These are phyloP conservation scores for Hypomecis atomaria DNA, from an alignment of 2,888 invertebrate species.

Conservation along the genomic window DNA sequence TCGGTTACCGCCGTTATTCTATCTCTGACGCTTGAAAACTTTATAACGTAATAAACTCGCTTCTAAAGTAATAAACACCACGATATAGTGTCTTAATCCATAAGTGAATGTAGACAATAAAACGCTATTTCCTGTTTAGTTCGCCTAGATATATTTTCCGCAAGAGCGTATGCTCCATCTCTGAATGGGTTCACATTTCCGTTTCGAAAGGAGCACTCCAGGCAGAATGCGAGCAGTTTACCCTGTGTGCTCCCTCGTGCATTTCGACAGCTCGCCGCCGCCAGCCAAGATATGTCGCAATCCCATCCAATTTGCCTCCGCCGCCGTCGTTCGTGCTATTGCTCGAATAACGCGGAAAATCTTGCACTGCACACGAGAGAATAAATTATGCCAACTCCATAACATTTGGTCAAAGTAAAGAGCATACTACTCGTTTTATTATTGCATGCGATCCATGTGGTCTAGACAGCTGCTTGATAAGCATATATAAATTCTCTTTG, in stretches of 20 bases:
- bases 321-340: slow-evolving; percentile 65
- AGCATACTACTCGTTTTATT: slow-evolving; percentile 6
- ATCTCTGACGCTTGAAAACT: slow-evolving; percentile 25
- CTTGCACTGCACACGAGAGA: slow-evolving; percentile 68
- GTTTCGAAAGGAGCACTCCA: slow-evolving; percentile 63
- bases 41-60: slow-evolving; percentile 29
- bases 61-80: slow-evolving; percentile 22
- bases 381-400: slow-evolving; percentile 72
- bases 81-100: slow-evolving; percentile 18
- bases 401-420: slow-evolving; percentile 42
- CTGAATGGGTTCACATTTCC: slow-evolving; percentile 66
- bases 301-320: slow-evolving; percentile 80
- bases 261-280: slow-evolving; percentile 74
- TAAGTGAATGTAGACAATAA: slow-evolving; percentile 20
- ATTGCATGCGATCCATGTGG: slow-evolving; percentile 5
- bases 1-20: slow-evolving; percentile 37
- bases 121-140: slow-evolving; percentile 27
- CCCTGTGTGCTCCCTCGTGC: slow-evolving; percentile 68
- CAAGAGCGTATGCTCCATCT: slow-evolving; percentile 51
- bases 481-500: slow-evolving; percentile 14
- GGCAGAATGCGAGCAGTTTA: slow-evolving; percentile 74
- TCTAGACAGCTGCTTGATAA: slow-evolving; percentile 20
- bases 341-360: slow-evolving; percentile 79
- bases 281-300: slow-evolving; percentile 79
- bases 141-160: slow-evolving; percentile 27